Evolutionary conservation across 2,888 invertebrate genomes (phyloP).

Genomic region (Aplocera efformata): DNA sequence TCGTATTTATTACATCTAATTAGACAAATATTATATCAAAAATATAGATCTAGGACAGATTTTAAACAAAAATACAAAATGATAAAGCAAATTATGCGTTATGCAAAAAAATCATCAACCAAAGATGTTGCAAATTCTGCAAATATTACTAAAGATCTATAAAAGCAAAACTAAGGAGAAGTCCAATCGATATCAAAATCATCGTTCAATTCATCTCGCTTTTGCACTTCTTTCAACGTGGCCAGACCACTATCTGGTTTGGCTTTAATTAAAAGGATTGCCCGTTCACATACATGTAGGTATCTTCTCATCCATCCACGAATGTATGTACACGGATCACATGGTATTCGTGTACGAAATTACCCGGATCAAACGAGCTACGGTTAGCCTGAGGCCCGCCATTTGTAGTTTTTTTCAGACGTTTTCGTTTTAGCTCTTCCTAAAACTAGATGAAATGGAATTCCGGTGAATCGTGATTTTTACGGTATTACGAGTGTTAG

Average conservation of each 20-base stretch:
- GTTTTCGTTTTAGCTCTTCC: slow-evolving; percentile 25
- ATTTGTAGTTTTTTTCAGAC: slow-evolving; percentile 41
- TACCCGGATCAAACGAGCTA: slow-evolving; percentile 59
- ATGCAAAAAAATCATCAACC: no score
- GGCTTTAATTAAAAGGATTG: slow-evolving; percentile 63
- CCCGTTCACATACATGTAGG: slow-evolving; percentile 43
- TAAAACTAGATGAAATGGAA: slow-evolving; percentile 14
- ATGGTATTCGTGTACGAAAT: slow-evolving; percentile 39
- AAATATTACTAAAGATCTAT: no score
- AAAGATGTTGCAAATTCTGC: no score
- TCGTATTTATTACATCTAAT: no score
- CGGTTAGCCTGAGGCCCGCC: slow-evolving; percentile 55
- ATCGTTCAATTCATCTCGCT: slow-evolving; percentile 2
- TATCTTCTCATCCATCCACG: slow-evolving; percentile 1
- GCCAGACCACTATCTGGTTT: slow-evolving; percentile 30
- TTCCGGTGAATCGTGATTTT: slow-evolving; percentile 6
- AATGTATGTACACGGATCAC: not conserved
- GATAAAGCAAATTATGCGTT: no score
- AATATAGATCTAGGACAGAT: no score
- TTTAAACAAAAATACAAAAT: no score
- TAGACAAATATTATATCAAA: no score
- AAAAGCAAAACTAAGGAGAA: no score
- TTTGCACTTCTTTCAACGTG: slow-evolving; percentile 38
- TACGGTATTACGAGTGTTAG: no score
- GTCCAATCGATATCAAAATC: no score